Evolutionary conservation across 2,113 vertebrate species (phyloP).

Genomic region (Spea multiplicata): DNA sequence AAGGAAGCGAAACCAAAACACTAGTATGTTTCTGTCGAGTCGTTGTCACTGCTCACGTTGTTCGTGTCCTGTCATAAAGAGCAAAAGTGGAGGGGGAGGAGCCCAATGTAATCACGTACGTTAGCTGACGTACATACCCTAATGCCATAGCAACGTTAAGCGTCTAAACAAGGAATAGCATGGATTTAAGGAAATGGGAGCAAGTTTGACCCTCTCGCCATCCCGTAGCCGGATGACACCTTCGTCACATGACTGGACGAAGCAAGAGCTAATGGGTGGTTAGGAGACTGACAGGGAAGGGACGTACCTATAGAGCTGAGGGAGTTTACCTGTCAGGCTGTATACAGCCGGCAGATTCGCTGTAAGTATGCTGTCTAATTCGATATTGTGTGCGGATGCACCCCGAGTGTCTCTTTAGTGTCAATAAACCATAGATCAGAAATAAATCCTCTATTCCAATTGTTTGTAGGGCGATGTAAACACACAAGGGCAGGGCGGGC

Average conservation of each 20-base stretch:
- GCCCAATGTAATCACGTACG: background rate
- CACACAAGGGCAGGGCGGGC: no score
- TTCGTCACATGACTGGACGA: slow-evolving; percentile 20
- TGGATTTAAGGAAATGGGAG: background rate
- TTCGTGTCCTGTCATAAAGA: slow-evolving; percentile 17
- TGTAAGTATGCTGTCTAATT: slow-evolving; percentile 6
- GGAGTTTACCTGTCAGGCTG: background rate
- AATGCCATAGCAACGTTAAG: slow-evolving; percentile 10
- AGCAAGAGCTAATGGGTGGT: background rate
- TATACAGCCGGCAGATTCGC: background rate
- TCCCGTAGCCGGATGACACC: slow-evolving; percentile 28
- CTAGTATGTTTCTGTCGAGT: no score
- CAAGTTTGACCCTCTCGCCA: slow-evolving; percentile 22
- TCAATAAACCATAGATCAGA: no score
- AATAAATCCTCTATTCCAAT: no score
- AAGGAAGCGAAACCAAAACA: no score
- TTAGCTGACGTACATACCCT: no score
- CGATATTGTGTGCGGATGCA: no score
- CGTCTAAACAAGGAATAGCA: background rate
- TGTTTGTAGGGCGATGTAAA: no score
- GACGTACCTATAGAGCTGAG: background rate
- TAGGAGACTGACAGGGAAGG: slow-evolving; percentile 14
- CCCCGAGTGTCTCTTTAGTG: no score
- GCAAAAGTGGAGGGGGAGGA: slow-evolving; percentile 5
- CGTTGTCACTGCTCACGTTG: background rate